Evolutionary conservation across 2,797 vertebrate species (phyloP).

Genomic region (Avahi laniger): DNA sequence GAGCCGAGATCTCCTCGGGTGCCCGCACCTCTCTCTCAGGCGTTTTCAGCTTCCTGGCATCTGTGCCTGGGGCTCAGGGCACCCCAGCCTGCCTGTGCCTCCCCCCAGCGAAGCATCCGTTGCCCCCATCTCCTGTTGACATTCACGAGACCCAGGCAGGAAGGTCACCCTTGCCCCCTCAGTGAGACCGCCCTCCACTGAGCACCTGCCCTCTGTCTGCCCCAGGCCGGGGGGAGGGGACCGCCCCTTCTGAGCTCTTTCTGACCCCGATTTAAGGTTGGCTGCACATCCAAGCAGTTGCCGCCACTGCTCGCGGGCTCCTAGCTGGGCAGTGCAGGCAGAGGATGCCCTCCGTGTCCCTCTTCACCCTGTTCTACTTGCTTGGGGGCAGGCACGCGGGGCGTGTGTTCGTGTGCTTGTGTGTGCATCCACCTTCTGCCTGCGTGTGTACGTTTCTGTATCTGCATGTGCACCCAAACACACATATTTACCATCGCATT

Average conservation of each 20-base stretch:
- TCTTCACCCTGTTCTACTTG: background rate
- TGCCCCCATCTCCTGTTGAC: background rate
- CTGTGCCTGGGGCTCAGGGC: background rate
- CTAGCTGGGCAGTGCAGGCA: background rate
- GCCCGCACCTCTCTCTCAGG: fast-evolving
- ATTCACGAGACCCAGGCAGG: background rate
- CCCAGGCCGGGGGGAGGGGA: background rate
- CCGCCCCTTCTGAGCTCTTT: background rate
- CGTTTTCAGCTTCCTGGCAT: background rate
- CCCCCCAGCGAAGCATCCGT: background rate
- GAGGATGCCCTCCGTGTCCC: background rate
- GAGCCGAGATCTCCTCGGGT: background rate
- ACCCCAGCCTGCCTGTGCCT: background rate
- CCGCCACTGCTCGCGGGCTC: background rate
- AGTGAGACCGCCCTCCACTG: background rate
- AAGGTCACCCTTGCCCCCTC: constrained; percentile 37
- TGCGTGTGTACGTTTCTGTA: fast-evolving
- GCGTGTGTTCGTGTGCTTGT: background rate
- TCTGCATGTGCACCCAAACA: background rate
- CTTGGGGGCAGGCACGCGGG: background rate
- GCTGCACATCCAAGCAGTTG: background rate
- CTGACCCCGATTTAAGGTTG: background rate
- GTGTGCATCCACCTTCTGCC: background rate
- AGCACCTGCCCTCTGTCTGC: background rate
- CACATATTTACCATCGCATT: background rate